Evolutionary conservation across 2,113 vertebrate genomes (phyloP).

Genomic region (Otis tarda): DNA sequence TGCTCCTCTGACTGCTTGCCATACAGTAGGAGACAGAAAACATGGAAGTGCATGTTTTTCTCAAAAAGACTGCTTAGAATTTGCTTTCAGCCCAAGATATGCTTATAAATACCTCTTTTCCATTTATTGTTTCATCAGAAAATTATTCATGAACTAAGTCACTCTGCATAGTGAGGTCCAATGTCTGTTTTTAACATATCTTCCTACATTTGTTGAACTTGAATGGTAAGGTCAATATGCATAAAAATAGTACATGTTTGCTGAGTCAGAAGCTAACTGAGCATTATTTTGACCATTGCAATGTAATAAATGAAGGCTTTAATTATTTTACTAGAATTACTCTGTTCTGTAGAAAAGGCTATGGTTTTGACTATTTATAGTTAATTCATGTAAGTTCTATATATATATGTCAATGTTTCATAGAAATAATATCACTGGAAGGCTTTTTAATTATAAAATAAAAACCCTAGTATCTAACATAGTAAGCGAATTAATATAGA

Average conservation of each 20-base stretch:
- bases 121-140: not conserved
- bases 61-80: not conserved
- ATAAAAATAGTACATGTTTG: not conserved
- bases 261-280: not conserved
- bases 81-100: not conserved
- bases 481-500: not conserved
- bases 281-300: not conserved
- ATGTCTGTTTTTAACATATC: not conserved
- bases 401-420: not conserved
- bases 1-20: not conserved
- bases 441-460: not conserved
- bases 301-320: not conserved
- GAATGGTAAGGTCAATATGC: not conserved
- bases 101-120: not conserved
- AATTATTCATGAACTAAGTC: not conserved
- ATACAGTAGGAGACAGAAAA: not conserved
- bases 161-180: not conserved
- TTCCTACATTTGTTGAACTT: not conserved
- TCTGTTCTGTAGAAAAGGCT: not conserved
- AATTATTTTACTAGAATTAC: slow-evolving; percentile 1
- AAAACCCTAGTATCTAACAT: not conserved
- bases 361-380: not conserved
- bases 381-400: not conserved
- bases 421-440: not conserved
- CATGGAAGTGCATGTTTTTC: rapidly evolving